Conservation (phyloP, 1,140 invertebrate species). For the Wiebesia pumilae region DNA sequence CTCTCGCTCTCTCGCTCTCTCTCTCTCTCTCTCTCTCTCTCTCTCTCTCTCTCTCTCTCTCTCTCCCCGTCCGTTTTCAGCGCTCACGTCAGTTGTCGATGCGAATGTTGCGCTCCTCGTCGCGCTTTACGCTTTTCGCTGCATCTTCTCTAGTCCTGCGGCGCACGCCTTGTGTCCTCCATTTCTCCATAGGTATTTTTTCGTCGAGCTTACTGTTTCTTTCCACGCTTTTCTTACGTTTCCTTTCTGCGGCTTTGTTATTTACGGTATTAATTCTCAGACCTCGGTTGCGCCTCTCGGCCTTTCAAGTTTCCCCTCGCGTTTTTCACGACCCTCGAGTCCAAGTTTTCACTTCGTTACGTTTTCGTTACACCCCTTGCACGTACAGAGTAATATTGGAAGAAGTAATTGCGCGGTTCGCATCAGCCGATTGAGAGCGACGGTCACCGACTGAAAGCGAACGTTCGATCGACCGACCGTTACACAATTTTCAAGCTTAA, state of each 20-base stretch:
- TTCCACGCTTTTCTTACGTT: constrained; percentile 24
- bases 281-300: background rate
- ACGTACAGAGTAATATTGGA: background rate
- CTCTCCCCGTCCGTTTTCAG: constrained; percentile 10
- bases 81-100: background rate
- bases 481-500: background rate
- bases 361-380: constrained; percentile 12
- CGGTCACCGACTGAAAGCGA: background rate
- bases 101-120: constrained; percentile 5
- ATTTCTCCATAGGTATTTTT: background rate
- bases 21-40: background rate
- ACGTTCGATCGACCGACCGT: background rate
- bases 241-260: constrained; percentile 9
- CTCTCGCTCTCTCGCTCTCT: background rate
- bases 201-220: background rate
- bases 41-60: constrained; percentile 26
- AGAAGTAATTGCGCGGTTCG: constrained; percentile 2
- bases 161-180: background rate
- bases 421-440: background rate
- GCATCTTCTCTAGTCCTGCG: background rate
- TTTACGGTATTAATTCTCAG: background rate
- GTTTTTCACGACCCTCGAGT: background rate
- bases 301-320: background rate
- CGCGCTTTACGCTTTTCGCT: background rate
- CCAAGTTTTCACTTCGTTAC: constrained; percentile 35